Evolutionary conservation across 2,888 invertebrate species (phyloP).

Genomic region (Spodoptera exigua): DNA sequence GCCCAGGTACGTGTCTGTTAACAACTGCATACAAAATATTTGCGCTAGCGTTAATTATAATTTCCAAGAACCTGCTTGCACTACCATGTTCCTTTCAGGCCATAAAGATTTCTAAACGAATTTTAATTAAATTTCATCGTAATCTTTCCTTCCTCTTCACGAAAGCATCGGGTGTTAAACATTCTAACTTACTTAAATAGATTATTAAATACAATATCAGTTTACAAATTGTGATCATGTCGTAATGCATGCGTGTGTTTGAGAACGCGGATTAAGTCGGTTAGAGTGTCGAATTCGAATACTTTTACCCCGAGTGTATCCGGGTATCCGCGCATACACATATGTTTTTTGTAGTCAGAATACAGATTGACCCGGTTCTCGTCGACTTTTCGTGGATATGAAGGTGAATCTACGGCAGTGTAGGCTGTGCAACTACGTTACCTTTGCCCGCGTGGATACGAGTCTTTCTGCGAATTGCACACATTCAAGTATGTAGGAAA

Average conservation of each 20-base stretch:
- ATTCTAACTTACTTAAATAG: no score
- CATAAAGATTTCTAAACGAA: neutral
- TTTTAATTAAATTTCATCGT: neutral
- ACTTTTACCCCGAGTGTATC: neutral
- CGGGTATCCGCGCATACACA: neutral
- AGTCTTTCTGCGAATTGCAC: constrained; percentile 68
- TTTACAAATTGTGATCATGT: no score
- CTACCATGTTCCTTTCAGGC: neutral
- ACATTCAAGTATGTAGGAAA: constrained; percentile 65
- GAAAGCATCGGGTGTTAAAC: no score
- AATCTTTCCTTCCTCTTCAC: no score
- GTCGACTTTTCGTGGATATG: constrained; percentile 61
- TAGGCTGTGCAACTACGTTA: constrained; percentile 53
- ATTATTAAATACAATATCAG: no score
- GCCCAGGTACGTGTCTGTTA: constrained; percentile 58
- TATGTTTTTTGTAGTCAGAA: constrained; percentile 29
- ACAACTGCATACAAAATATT: constrained; percentile 17
- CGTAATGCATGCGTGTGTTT: no score
- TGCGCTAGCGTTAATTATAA: constrained; percentile 23
- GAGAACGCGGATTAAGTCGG: no score
- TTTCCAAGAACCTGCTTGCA: constrained; percentile 6
- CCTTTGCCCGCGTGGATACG: constrained; percentile 46
- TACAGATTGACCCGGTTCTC: constrained; percentile 74
- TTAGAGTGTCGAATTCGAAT: neutral
- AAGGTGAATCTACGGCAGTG: constrained; percentile 47